These are phyloP conservation scores for Pseudobourletiella spinata DNA, from an alignment of 1,140 invertebrate species.

Conservation along the genomic window DNA sequence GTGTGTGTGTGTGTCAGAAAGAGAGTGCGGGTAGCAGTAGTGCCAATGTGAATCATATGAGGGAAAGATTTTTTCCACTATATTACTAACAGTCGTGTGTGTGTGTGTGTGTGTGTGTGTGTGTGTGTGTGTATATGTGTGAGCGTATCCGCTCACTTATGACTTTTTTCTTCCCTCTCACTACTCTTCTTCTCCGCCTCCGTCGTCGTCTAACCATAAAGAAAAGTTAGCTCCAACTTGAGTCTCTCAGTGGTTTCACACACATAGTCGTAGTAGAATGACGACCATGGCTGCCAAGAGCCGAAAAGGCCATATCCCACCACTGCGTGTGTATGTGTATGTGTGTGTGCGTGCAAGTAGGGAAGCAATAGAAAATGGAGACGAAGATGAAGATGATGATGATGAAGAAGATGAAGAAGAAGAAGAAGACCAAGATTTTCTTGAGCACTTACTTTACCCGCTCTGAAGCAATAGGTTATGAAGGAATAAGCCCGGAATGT, in stretches of 20 bases:
- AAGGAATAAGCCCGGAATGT: slow-evolving; percentile 17
- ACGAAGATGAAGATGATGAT: not conserved
- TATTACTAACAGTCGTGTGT: too few relatives aligned
- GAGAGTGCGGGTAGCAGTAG: too few relatives aligned
- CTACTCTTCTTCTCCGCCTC: not conserved
- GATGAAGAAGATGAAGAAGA: slow-evolving; percentile 9
- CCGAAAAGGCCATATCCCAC: too few relatives aligned
- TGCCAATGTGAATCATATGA: not conserved
- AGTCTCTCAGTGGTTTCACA: not conserved
- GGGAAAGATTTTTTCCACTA: too few relatives aligned
- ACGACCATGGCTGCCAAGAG: slow-evolving; percentile 20
- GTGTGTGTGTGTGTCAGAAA: too few relatives aligned
- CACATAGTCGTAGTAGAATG: too few relatives aligned
- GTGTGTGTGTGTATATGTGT: too few relatives aligned
- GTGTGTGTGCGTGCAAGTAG: not conserved
- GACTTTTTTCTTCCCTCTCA: not conserved
- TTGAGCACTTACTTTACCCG: slow-evolving; percentile 2
- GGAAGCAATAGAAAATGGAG: too few relatives aligned
- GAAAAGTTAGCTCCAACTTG: slow-evolving; percentile 2
- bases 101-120: too few relatives aligned
- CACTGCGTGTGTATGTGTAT: too few relatives aligned
- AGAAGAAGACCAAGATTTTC: slow-evolving; percentile 2
- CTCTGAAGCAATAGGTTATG: slow-evolving; percentile 24
- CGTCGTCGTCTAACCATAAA: too few relatives aligned
- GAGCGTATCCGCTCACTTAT: not conserved